These are phyloP conservation scores for Scleropages formosus DNA, from an alignment of 2,797 vertebrate genomes.

Conservation along the genomic window DNA sequence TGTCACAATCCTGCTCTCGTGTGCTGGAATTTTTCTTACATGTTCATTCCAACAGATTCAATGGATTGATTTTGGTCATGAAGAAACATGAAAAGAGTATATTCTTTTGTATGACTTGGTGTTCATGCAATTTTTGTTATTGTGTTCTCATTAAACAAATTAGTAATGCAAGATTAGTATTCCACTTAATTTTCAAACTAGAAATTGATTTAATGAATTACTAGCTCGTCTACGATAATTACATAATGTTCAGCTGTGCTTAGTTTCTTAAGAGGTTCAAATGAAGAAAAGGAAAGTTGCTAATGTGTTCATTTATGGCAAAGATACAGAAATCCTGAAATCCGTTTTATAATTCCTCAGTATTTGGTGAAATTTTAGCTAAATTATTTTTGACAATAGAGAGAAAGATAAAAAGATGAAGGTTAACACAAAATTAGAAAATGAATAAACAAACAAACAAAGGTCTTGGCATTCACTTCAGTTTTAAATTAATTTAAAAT, in stretches of 20 bases:
- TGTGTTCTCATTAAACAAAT: slow-evolving; percentile 20
- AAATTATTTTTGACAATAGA: too few species aligned
- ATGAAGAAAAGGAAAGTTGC: slow-evolving; percentile 11
- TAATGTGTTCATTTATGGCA: too few species aligned
- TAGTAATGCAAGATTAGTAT: slow-evolving; percentile 20
- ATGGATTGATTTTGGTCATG: too few species aligned
- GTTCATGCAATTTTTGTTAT: slow-evolving; percentile 15
- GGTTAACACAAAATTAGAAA: slow-evolving; percentile 1
- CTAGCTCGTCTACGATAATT: not conserved
- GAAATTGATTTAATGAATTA: slow-evolving; percentile 21
- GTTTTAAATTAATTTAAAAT: too few species aligned
- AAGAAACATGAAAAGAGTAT: slow-evolving; percentile 2
- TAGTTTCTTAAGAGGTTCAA: not conserved
- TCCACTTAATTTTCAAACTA: slow-evolving; percentile 20
- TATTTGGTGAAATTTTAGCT: too few species aligned
- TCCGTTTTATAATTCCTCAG: too few species aligned
- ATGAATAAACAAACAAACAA: not conserved
- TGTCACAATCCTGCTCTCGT: too few species aligned
- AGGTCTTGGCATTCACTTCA: not conserved
- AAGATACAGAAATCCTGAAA: too few species aligned
- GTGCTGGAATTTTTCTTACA: too few species aligned
- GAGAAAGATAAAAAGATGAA: too few species aligned
- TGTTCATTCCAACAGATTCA: too few species aligned
- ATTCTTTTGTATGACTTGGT: not conserved
- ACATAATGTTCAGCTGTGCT: slow-evolving; percentile 16